phyloP scores from a whole-genome alignment of 2,113 vertebrate species.

The Oryzias melastigma region DNA sequence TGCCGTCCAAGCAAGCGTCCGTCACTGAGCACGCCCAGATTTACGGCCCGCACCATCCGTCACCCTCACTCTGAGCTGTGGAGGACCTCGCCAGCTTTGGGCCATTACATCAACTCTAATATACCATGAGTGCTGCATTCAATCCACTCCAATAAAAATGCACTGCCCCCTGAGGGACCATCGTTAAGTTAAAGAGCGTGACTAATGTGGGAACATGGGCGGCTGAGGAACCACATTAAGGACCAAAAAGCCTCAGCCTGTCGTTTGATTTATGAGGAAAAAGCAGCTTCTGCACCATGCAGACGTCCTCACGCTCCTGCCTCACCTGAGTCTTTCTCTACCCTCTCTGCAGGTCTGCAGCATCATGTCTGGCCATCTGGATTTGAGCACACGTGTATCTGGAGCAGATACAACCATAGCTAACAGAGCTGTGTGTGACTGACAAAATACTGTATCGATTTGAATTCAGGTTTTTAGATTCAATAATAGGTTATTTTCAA shows the following conservation, averaged over 20 bases:
- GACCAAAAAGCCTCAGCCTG: constrained; percentile 19
- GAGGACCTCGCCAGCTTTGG: constrained; percentile 9
- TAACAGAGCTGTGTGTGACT: too few relatives aligned
- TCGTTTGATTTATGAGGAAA: constrained; percentile 19
- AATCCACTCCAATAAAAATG: constrained; percentile 46
- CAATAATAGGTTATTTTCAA: too few relatives aligned
- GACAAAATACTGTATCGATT: too few relatives aligned
- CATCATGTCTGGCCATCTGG: background rate
- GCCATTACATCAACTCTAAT: constrained; percentile 52
- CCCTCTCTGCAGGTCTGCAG: constrained; percentile 4
- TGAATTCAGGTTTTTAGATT: too few relatives aligned
- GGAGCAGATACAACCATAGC: too few relatives aligned
- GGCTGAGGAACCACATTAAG: constrained; percentile 7
- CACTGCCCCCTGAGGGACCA: constrained; percentile 52
- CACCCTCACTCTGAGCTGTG: constrained; percentile 1
- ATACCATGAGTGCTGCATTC: constrained; percentile 53
- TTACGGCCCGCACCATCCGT: constrained; percentile 46
- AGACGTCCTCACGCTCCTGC: constrained; percentile 6
- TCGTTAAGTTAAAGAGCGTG: constrained; percentile 46
- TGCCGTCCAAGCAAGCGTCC: constrained; percentile 29
- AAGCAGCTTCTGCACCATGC: constrained; percentile 1
- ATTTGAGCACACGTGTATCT: too few relatives aligned
- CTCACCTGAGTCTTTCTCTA: background rate
- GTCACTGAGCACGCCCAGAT: constrained; percentile 49
- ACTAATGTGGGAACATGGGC: constrained; percentile 55